A percentile compares a stretch with the other conserved stretches of the same genome.
These are phyloP conservation scores for Axinella damicornis DNA, from an alignment of 37 sponge, comb jelly and placozoan genomes.

Conservation along the genomic window DNA sequence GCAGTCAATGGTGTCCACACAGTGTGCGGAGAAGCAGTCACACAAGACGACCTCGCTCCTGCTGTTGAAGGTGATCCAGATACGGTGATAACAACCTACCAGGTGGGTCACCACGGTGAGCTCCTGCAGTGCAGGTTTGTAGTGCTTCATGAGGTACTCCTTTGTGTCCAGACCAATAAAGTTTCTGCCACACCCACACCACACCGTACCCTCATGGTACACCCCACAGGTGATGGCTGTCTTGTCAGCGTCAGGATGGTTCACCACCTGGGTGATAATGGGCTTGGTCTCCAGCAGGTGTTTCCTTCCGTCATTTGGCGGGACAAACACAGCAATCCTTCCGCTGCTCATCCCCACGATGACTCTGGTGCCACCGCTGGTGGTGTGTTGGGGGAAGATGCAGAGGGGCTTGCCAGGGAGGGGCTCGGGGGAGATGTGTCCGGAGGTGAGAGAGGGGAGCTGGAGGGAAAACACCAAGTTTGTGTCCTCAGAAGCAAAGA, in stretches of 20 bases:
- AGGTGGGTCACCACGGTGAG: neutral
- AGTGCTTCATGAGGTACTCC: conserved; percentile 33
- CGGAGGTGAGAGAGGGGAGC: conserved; percentile 37
- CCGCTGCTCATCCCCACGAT: conserved; percentile 54
- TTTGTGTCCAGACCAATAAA: conserved; percentile 38
- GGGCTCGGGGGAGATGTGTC: conserved; percentile 22
- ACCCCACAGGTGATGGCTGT: conserved; percentile 36
- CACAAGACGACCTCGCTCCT: conserved; percentile 27
- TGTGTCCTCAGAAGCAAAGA: conserved; percentile 25
- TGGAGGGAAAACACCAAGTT: conserved; percentile 32
- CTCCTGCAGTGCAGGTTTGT: conserved; percentile 8
- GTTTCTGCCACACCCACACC: conserved; percentile 76
- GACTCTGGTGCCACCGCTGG: neutral
- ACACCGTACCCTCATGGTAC: conserved; percentile 30
- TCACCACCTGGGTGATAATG: conserved; percentile 30
- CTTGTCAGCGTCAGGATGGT: conserved; percentile 16
- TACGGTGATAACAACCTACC: neutral
- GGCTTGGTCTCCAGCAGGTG: conserved; percentile 33
- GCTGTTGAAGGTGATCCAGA: conserved; percentile 46
- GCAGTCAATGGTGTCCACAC: conserved; percentile 32
- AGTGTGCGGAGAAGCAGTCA: neutral
- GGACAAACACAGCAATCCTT: conserved; percentile 40
- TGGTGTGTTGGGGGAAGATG: conserved; percentile 19
- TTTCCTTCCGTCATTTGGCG: neutral
- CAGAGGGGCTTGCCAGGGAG: conserved; percentile 34